These are phyloP conservation scores for Trichopoda pennipes DNA, from an alignment of 2,888 invertebrate genomes.

Conservation along the genomic window DNA sequence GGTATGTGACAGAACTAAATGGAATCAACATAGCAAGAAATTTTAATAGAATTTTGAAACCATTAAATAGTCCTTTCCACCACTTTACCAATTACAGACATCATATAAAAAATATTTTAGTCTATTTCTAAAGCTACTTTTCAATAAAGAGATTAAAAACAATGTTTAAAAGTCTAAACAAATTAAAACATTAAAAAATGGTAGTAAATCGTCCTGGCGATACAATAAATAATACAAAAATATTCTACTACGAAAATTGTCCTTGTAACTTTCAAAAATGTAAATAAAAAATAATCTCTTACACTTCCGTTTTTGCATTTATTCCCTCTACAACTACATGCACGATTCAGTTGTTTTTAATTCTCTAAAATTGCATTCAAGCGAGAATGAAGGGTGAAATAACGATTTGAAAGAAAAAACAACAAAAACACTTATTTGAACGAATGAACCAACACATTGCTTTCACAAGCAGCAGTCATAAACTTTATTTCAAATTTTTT, in stretches of 20 bases:
- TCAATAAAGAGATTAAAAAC: constrained; percentile 25
- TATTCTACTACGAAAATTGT: background rate
- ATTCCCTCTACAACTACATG: background rate
- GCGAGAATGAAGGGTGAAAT: constrained; percentile 6
- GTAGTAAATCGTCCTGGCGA: background rate
- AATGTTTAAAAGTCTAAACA: background rate
- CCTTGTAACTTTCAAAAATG: constrained; percentile 10
- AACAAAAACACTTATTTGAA: background rate
- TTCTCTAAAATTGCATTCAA: constrained; percentile 20
- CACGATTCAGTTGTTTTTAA: constrained; percentile 38
- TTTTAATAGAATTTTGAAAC: no score
- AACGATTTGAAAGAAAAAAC: background rate
- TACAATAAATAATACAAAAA: background rate
- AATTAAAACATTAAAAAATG: background rate
- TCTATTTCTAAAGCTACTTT: background rate
- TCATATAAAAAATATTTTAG: no score
- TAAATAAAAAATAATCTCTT: constrained; percentile 22
- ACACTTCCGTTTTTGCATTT: constrained; percentile 33
- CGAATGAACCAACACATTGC: constrained; percentile 27
- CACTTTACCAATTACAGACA: no score
- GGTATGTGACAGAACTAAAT: no score
- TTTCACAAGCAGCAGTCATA: constrained; percentile 24
- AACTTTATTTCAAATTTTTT: constrained; percentile 50
- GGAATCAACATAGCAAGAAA: no score
- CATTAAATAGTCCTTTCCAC: no score